Conservation (phyloP, 2,797 vertebrate genomes). For the Poecilia gillii region DNA sequence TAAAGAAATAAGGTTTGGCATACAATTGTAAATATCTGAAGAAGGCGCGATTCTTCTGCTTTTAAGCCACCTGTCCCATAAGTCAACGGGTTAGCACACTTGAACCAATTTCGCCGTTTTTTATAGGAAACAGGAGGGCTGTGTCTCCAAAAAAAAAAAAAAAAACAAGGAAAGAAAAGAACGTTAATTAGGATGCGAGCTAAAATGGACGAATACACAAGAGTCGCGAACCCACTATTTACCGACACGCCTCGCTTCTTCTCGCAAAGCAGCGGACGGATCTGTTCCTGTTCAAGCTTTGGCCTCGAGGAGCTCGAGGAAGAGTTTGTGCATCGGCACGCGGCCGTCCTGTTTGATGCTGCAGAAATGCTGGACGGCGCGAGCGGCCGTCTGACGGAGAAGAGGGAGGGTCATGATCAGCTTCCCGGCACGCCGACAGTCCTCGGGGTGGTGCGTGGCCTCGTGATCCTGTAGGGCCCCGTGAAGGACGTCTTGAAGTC, state of each 20-base stretch:
- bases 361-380: slow-evolving; percentile 98
- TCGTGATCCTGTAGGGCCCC: slow-evolving; percentile 96
- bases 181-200: slow-evolving; percentile 39
- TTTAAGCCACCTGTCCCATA: slow-evolving; percentile 27
- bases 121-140: slow-evolving; percentile 23
- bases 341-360: slow-evolving; percentile 98
- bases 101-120: slow-evolving; percentile 32
- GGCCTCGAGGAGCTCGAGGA: slow-evolving; percentile 98
- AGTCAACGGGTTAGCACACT: slow-evolving; percentile 25
- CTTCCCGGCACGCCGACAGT: slow-evolving; percentile 92
- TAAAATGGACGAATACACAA: slow-evolving; percentile 60
- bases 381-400: slow-evolving; percentile 94
- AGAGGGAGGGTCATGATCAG: slow-evolving; percentile 98
- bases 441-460: slow-evolving; percentile 87
- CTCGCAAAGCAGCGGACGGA: slow-evolving; percentile 10
- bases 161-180: too few species aligned
- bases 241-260: slow-evolving; percentile 48
- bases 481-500: slow-evolving; percentile 95
- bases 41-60: slow-evolving; percentile 61
- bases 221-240: slow-evolving; percentile 38
- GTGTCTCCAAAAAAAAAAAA: slow-evolving; percentile 23
- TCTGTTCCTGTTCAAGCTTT: slow-evolving; percentile 86
- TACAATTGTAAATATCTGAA: slow-evolving; percentile 61
- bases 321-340: slow-evolving; percentile 99
- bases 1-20: slow-evolving; percentile 65